Evolutionary conservation across 2,113 vertebrate genomes (phyloP), one percentile per base, ranked within the genome.

Genomic region (Puma concolor): DNA sequence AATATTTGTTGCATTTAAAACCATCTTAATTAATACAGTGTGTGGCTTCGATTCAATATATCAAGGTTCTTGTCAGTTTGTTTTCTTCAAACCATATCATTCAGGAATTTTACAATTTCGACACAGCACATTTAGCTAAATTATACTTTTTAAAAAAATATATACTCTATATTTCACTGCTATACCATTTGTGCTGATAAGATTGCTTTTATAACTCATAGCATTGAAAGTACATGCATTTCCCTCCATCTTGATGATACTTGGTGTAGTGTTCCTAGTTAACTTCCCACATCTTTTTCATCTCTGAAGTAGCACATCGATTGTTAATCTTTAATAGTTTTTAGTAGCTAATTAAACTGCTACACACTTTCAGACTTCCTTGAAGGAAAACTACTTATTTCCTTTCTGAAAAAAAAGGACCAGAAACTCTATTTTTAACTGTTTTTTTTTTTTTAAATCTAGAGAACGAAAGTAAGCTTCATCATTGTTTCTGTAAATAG

Each of bases 81-180:
- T 74, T 92, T 88, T 64, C 77, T n/a, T 92, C 88, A 92, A 85
- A 84, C 57, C 60, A 14, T 77, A 91, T 6, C 52, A 88, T 52
- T 93, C 71, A 38, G 13, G 21, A 79, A 93, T 77, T 76, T 74
- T 71, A 77, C 6, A 74, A 50, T 50, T 25, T 86, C 87, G n/a
- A 71, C 41, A 77, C 50, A 90, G 38, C 41, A 60, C 15, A 31
- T 50, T 48, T 94, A 89, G 36, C 29, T 38, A 76, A 77, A 88
- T 76, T 69, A 79, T 23, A 60, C 23, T 60, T 60, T 60, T 25
- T 7, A 0, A 41, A 7, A 19, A 21, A 57, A 60, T 9, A 25
- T 60, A 60, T 3, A 60, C 57, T 36, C 48, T 82, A 60, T 54
- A 64, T 74, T 48, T 72, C 80, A 69, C 38, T 87, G 41, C 38